Base-by-base conservation (phyloP, 2,113 vertebrate genomes). In the Solenodon paradoxus region DNA sequence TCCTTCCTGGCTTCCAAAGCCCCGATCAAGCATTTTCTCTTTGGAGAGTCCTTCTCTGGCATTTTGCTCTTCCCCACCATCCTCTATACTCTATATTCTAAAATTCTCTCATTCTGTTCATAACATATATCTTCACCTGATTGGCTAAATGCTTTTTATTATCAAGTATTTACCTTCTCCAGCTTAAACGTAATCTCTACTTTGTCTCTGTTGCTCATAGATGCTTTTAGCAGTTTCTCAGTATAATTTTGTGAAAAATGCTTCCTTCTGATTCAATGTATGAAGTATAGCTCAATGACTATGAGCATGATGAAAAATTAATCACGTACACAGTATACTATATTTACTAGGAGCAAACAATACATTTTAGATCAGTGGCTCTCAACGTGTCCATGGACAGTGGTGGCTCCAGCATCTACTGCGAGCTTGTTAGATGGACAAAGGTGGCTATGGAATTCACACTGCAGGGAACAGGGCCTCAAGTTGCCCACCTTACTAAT, bases 51-150 rank as follows among this genome's bases (percentile, higher is more conserved):
- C 49, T 38, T 90, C 28, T 45, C 51, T 91, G 51, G 81, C 9
- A 53, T 30, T 32, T 77, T 38, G 40, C 2, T 17, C 38, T 87
- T 64, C 2, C 59, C 28, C 20, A 47, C 6, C n/a, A 35, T 75
- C 32, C 22, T 1, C 26, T 81, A 9, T 66, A 35, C 35, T 0
- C 16, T 9, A 28, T 24, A 49, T 19, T 38, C 9, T n/a, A n/a
- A n/a, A n/a, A n/a, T n/a, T 90, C 63, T 84, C 55, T 66, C 35
- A n/a, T 53, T 82, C 77, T 77, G n/a, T 92, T 91, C 40, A 81
- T 40, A 71, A 24, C 20, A n/a, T 69, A 26, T 61, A 38, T 53
- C 19, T 15, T 42, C 28, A 85, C 30, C 10, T 93, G 66, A 61
- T 32, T 59, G 35, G 80, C 42, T 49, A 59, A n/a, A n/a, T 38